Evolutionary conservation across 1,140 invertebrate genomes (phyloP), one percentile per base, ranked within the genome.

Genomic region (Listronotus bonariensis): DNA sequence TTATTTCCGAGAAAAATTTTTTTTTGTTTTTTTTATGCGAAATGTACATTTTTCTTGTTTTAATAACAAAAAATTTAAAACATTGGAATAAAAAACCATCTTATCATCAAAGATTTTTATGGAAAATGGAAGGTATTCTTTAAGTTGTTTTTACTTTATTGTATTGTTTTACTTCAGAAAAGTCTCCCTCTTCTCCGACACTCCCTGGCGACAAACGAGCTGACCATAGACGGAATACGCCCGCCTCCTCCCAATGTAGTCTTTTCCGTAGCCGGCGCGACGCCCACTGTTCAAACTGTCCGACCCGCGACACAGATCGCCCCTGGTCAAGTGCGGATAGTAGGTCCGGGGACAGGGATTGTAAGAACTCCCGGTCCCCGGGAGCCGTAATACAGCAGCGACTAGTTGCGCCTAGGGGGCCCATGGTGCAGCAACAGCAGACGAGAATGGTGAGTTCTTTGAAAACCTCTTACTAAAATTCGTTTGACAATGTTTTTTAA

Each of bases 221-320:
- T 97, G 70, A 87, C 90, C n/a, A 98, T 98, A 72, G 95, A 98
- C 68, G 96, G 96, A 1, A 96, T 98, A 68, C 87, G 90, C 76
- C 91, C 96, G 9, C 96, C 95, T 57, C 89, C 89, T 14, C 76
- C 86, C 15, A 86, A 84, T 76, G 82, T 87, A 41, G 83, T 87
- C 9, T 85, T 81, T 69, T 82, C 83, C 18, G 78, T 83, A 73
- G 79, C 79, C 11, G 81, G 80, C 14, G 72, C 78, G 12, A 76
- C 80, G 14, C 74, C 82, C 17, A 76, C 75, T 14, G 77, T 80
- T n/a, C 76, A 77, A 65, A 79, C 79, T 32, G 80, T 83, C 74
- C 69, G 64, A 49, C 68, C 61, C 11, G 58, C 54, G 14, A 65
- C 49, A 12, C 56, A 72, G 9, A 54, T 67, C 31, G 43, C 57